Evolutionary conservation across 2,113 vertebrate genomes (phyloP).

Genomic region (Lophochroa leadbeateri): DNA sequence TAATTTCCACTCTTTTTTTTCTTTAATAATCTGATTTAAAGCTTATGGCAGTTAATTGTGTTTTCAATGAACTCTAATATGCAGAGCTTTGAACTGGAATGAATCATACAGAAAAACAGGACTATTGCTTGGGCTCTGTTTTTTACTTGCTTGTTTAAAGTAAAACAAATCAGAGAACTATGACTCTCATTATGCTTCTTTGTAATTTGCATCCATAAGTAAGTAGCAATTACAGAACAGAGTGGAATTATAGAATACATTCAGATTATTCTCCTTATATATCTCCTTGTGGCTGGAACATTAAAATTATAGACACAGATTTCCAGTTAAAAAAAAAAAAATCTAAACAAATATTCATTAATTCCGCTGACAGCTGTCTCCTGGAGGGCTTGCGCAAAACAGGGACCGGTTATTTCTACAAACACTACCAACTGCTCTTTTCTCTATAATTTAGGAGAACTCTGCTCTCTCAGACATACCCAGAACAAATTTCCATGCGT

Average conservation of each 20-base stretch:
- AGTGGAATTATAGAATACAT: neutral
- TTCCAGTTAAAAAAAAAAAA: neutral
- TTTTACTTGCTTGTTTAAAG: neutral
- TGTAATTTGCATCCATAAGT: slow-evolving; percentile 20
- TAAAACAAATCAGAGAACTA: slow-evolving; percentile 8
- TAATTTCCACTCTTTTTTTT: neutral
- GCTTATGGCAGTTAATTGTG: neutral
- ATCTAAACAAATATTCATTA: neutral
- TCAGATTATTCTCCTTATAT: neutral
- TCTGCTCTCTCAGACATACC: neutral
- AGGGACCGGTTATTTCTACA: neutral
- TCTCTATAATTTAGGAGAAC: neutral
- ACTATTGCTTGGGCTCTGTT: neutral
- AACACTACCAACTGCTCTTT: neutral
- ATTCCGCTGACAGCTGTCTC: neutral
- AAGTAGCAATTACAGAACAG: neutral
- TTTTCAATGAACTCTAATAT: neutral
- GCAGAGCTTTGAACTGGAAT: neutral
- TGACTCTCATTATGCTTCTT: neutral
- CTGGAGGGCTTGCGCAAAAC: neutral
- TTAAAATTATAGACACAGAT: neutral
- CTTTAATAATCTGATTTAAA: neutral
- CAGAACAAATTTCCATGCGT: neutral
- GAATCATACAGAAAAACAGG: neutral
- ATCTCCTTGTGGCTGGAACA: neutral